Evolutionary conservation across 2,888 invertebrate species (phyloP).

Genomic region (Cheilosia variabilis): DNA sequence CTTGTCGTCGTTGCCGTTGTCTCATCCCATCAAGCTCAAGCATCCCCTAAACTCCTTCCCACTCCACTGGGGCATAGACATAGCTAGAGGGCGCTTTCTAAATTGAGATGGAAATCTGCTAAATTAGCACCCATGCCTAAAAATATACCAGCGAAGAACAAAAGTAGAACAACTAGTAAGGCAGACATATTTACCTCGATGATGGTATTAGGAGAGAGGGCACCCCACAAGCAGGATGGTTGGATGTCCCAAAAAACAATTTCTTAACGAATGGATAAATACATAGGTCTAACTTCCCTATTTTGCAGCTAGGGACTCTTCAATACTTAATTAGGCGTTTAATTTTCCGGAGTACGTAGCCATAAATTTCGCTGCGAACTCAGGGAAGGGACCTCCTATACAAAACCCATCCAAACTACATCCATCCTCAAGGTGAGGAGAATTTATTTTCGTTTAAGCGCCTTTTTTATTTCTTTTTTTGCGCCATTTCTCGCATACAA

Average conservation of each 20-base stretch:
- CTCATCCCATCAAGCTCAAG: constrained; percentile 4
- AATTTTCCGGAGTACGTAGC: constrained; percentile 69
- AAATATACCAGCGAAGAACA: constrained; percentile 43
- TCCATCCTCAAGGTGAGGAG: constrained; percentile 56
- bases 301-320: constrained; percentile 54
- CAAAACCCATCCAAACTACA: constrained; percentile 16
- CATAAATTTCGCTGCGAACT: constrained; percentile 62
- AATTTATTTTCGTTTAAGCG: constrained; percentile 63
- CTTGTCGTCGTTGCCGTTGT: constrained; percentile 26
- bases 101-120: constrained; percentile 70
- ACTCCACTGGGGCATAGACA: too few species aligned
- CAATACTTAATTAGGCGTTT: constrained; percentile 75
- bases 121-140: constrained; percentile 68
- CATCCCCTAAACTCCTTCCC: constrained; percentile 8
- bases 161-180: constrained; percentile 9
- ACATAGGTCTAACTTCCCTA: not conserved
- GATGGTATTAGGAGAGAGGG: constrained; percentile 31
- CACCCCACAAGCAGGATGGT: not conserved
- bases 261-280: too few species aligned
- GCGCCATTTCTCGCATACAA: constrained; percentile 30
- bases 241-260: not conserved
- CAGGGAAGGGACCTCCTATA: not conserved
- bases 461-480: constrained; percentile 47
- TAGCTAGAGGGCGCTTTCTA: not conserved
- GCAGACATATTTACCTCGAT: constrained; percentile 58